These are phyloP conservation scores for Ricordea florida DNA, from an alignment of 92 coral and sea anemone species.

Conservation along the genomic window DNA sequence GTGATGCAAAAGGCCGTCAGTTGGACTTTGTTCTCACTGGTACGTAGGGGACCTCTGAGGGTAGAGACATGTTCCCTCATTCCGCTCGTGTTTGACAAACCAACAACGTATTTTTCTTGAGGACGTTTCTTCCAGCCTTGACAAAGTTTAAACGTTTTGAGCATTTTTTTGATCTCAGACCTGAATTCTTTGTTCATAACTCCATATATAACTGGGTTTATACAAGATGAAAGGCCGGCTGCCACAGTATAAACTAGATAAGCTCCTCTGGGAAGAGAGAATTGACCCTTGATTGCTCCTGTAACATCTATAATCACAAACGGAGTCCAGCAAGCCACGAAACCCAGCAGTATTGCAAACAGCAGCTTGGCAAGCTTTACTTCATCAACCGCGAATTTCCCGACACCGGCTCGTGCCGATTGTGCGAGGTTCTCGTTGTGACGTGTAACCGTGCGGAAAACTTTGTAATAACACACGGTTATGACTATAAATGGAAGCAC, in stretches of 20 bases:
- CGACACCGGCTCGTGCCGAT: not conserved
- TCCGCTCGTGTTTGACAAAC: too few species aligned
- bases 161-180: conserved; percentile 40
- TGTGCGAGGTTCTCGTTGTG: conserved; percentile 16
- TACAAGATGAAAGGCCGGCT: conserved; percentile 26
- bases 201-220: conserved; percentile 56
- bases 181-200: conserved; percentile 45
- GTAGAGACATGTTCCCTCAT: too few species aligned
- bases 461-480: conserved; percentile 42
- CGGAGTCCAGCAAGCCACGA: conserved; percentile 56
- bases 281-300: conserved; percentile 24
- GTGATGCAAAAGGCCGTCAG: too few species aligned
- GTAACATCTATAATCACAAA: conserved; percentile 29
- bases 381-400: conserved; percentile 17
- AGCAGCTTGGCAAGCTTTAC: conserved; percentile 44
- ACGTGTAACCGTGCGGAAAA: conserved; percentile 36
- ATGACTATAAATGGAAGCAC: conserved; percentile 33
- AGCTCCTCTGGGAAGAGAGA: conserved; percentile 17
- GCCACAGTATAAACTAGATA: conserved; percentile 9
- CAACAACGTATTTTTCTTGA: not conserved
- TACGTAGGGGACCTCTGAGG: too few species aligned
- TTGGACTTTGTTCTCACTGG: too few species aligned
- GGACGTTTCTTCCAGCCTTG: not conserved
- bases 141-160: conserved; percentile 8
- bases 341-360: conserved; percentile 39